phyloP scores from a whole-genome alignment of 2,113 vertebrate genomes.

The Syngnathus typhle region DNA sequence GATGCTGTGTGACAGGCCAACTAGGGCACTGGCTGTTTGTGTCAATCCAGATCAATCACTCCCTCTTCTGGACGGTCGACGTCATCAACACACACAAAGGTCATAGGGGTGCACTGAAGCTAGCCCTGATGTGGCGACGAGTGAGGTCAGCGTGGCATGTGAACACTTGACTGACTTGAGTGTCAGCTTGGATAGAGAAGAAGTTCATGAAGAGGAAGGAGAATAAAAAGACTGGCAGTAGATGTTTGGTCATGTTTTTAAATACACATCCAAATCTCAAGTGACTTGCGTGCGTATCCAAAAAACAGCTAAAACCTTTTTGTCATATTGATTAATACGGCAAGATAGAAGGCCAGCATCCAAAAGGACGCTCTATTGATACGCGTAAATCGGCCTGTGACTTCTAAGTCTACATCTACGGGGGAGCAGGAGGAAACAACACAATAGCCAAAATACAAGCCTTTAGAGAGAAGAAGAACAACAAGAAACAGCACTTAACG shows the following conservation, averaged over 20 bases:
- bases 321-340: conserved; percentile 65
- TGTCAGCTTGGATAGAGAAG: conserved; percentile 15
- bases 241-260: conserved; percentile 7
- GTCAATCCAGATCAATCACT: conserved; percentile 73
- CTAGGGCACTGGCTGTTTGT: conserved; percentile 66
- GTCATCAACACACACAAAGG: conserved; percentile 61
- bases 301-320: conserved; percentile 53
- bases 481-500: conserved; percentile 81
- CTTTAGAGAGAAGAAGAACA: conserved; percentile 64
- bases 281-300: conserved; percentile 28
- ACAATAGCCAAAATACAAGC: conserved; percentile 72
- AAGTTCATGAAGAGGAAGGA: conserved; percentile 1
- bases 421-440: conserved; percentile 57
- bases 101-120: conserved; percentile 51
- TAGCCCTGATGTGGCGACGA: conserved; percentile 45
- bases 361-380: conserved; percentile 57
- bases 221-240: conserved; percentile 12
- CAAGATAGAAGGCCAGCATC: conserved; percentile 43
- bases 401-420: conserved; percentile 56
- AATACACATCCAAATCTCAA: conserved; percentile 27
- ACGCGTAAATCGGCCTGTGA: conserved; percentile 60
- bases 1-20: conserved; percentile 68
- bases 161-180: conserved; percentile 45
- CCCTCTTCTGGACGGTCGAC: conserved; percentile 64
- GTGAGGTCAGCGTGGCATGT: conserved; percentile 47